phyloP scores from a whole-genome alignment of 2,888 invertebrate genomes.

The Mythimna lalbum region DNA sequence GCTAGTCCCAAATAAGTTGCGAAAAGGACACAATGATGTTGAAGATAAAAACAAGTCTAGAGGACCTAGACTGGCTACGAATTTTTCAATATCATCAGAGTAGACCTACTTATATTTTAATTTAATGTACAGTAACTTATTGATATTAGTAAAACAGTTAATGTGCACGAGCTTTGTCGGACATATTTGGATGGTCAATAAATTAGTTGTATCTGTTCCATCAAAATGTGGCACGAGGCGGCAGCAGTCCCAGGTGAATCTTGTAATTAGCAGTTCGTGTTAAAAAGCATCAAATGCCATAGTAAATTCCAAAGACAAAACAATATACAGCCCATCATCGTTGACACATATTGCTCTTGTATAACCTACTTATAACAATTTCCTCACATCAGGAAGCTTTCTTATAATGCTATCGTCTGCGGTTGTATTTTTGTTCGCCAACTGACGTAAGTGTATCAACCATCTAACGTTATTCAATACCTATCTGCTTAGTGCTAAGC shows the following conservation, averaged over 20 bases:
- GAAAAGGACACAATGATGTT: no score
- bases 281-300: not conserved
- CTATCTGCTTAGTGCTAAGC: slow-evolving; percentile 6
- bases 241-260: not conserved
- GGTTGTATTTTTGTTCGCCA: slow-evolving; percentile 61
- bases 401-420: slow-evolving; percentile 41
- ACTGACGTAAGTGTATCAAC: slow-evolving; percentile 60
- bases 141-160: no score
- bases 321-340: not conserved
- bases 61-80: no score
- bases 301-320: not conserved
- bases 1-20: no score
- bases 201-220: no score
- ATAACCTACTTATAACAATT: slow-evolving; percentile 35
- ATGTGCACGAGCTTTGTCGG: no score
- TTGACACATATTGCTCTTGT: slow-evolving; percentile 22
- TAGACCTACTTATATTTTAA: no score
- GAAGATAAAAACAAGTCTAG: no score
- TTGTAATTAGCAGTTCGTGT: not conserved
- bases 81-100: no score
- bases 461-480: slow-evolving; percentile 62
- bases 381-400: slow-evolving; percentile 58
- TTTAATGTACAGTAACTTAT: no score
- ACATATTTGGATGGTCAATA: no score
- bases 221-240: no score